phyloP scores from a whole-genome alignment of 2,888 invertebrate genomes.

The Pollenia labialis region DNA sequence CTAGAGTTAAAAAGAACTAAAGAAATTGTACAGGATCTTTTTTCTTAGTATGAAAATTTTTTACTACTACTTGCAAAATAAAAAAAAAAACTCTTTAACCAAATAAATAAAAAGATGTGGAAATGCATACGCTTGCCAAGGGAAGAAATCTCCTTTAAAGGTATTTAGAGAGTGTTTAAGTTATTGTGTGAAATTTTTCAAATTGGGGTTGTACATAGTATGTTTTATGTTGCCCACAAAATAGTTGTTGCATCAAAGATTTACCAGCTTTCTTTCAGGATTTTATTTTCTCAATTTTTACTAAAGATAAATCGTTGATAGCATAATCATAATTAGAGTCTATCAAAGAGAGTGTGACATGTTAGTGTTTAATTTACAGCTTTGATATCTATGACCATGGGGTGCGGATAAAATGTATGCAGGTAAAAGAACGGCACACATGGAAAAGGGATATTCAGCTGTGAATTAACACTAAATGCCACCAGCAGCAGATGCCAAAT shows the following conservation, averaged over 20 bases:
- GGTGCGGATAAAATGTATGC: too few relatives aligned
- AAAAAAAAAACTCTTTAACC: background rate
- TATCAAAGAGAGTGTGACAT: background rate
- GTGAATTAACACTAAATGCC: too few relatives aligned
- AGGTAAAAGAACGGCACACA: too few relatives aligned
- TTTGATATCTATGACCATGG: background rate
- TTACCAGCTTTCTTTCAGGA: conserved; percentile 1
- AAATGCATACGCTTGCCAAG: conserved; percentile 58
- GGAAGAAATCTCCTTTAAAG: conserved; percentile 41
- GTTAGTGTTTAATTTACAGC: background rate
- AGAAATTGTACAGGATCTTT: conserved; percentile 49
- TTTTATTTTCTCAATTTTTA: background rate
- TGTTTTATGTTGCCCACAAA: conserved; percentile 1
- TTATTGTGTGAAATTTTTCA: background rate
- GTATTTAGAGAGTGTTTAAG: conserved; percentile 20
- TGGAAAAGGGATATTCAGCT: too few relatives aligned
- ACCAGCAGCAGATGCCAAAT: too few relatives aligned
- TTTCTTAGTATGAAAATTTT: conserved; percentile 22
- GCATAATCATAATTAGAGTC: background rate
- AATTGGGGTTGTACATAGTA: conserved; percentile 32
- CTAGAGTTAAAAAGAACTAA: conserved; percentile 32
- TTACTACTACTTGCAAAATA: conserved; percentile 16
- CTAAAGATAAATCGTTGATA: background rate
- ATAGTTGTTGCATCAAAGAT: conserved; percentile 32
- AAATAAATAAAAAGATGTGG: conserved; percentile 11